Evolutionary conservation across 2,113 vertebrate genomes (phyloP), one percentile per base, ranked within the genome.

Genomic region (Sterna hirundo): DNA sequence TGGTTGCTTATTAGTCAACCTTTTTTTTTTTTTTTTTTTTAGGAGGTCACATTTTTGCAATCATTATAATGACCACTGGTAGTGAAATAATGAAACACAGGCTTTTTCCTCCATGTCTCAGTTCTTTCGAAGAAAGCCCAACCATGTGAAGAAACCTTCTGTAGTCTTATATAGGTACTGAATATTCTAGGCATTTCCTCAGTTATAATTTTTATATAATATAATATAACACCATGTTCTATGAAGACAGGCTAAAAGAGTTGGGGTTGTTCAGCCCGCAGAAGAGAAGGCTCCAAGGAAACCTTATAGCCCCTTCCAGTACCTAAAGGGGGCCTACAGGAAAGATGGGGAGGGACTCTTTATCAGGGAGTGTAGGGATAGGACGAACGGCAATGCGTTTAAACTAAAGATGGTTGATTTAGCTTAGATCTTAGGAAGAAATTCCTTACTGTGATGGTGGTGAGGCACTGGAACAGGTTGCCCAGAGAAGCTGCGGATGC

Each of bases 41-140:
- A 15, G 61, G 21, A 3, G 0, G 12, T 29, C 0, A 0, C 38
- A 32, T 25, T 52, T 76, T 42, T 60, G 32, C 71, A 55, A 26
- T 78, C 55, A 8, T 40, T 60, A n/a, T 23, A 78, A 71, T 44
- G 81, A 60, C 32, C 30, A 30, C 21, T 44, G 12, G 8, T 10
- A 58, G 34, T 1, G 6, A 72, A 58, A 27, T 60, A 68, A 81
- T 22, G 34, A 76, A 61, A 47, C 11, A 8, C 7, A 58, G 58
- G 30, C 4, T 40, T 80, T 68, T 71, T 3, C 22, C 20, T 40
- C 40, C 8, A 11, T 21, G 42, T 38, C 44, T 52, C 42, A 17
- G 11, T 13, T 30, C 49, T 55, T 83, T 30, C 64, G 25, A 75
- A 18, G 25, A n/a, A 72, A 88, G 27, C 6, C 9, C 23, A 92